Evolutionary conservation across 1,140 invertebrate species (phyloP).

Genomic region (Hypothenemus hampei): DNA sequence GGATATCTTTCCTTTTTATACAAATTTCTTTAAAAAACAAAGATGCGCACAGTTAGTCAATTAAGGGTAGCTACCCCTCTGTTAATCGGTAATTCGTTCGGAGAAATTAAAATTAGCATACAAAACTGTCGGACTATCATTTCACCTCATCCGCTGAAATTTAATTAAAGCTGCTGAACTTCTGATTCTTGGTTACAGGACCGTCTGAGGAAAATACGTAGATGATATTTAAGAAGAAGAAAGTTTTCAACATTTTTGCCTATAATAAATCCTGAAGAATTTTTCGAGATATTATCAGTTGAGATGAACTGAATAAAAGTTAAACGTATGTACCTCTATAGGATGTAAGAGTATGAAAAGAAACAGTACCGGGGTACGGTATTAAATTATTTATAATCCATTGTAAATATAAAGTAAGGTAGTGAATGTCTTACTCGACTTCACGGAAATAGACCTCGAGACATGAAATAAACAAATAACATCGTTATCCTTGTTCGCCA

Average conservation of each 20-base stretch:
- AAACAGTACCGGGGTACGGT: no score
- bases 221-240: no score
- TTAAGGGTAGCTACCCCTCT: slow-evolving; percentile 3
- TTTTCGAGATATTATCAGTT: no score
- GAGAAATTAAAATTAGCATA: slow-evolving; percentile 22
- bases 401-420: slow-evolving; percentile 6
- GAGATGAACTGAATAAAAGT: no score
- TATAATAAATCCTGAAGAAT: no score
- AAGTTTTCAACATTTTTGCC: no score
- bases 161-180: no score
- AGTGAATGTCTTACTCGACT: slow-evolving; percentile 16
- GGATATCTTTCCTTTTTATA: slow-evolving; percentile 6
- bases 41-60: slow-evolving; percentile 13
- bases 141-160: slow-evolving; percentile 20
- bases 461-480: slow-evolving; percentile 18
- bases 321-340: no score
- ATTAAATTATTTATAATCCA: neutral
- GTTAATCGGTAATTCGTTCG: slow-evolving; percentile 14
- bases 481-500: slow-evolving; percentile 17
- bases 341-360: no score
- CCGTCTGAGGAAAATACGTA: no score
- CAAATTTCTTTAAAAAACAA: slow-evolving; percentile 15
- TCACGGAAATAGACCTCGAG: slow-evolving; percentile 18
- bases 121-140: slow-evolving; percentile 16
- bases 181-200: no score